phyloP scores from a whole-genome alignment of 1,140 invertebrate genomes.

The Amyelois transitella region DNA sequence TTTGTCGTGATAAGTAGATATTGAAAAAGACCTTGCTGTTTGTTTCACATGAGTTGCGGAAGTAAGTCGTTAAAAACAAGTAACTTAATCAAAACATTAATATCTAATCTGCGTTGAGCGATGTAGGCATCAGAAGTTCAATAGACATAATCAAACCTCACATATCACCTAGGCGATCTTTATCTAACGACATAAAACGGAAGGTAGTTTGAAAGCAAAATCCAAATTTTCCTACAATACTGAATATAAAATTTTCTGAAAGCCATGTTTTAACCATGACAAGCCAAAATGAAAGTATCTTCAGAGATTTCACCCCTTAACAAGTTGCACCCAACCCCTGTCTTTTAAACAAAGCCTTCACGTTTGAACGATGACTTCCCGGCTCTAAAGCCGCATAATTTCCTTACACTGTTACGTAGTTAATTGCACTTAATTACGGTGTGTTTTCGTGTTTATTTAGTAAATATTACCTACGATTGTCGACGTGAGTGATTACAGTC shows the following conservation, averaged over 20 bases:
- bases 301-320: neutral
- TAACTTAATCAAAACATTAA: too few relatives aligned
- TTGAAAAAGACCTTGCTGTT: too few relatives aligned
- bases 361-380: neutral
- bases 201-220: too few relatives aligned
- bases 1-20: too few relatives aligned
- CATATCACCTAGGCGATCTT: too few relatives aligned
- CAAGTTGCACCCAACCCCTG: neutral
- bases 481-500: conserved; percentile 44
- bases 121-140: too few relatives aligned
- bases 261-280: neutral
- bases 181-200: too few relatives aligned
- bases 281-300: neutral
- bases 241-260: neutral
- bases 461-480: conserved; percentile 49
- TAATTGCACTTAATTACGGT: conserved; percentile 38
- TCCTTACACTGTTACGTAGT: conserved; percentile 13
- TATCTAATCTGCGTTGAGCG: too few relatives aligned
- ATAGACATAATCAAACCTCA: too few relatives aligned
- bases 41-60: too few relatives aligned
- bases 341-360: neutral
- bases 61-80: too few relatives aligned
- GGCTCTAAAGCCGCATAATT: conserved; percentile 1
- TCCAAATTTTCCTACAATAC: too few relatives aligned
- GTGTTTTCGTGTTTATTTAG: conserved; percentile 45